These are phyloP conservation scores for Latrodectus hesperus DNA, from an alignment of 2,888 invertebrate genomes.

Conservation along the genomic window DNA sequence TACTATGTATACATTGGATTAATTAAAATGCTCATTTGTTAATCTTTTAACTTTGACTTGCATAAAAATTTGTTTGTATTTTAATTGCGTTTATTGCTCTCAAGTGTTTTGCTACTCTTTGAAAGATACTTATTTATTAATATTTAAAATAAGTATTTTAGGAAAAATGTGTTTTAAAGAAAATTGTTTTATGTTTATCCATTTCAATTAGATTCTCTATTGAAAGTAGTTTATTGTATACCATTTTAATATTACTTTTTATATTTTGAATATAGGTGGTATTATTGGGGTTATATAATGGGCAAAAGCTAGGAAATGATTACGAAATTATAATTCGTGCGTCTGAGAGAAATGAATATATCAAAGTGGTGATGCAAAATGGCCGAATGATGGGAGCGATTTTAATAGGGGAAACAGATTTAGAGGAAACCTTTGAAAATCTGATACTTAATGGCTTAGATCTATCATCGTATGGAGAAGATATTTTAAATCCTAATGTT, in stretches of 20 bases:
- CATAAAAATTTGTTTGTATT: no score
- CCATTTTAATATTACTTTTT: neutral
- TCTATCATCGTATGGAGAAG: slow-evolving; percentile 89
- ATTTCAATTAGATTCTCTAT: no score
- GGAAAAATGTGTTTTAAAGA: no score
- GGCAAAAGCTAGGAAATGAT: slow-evolving; percentile 85
- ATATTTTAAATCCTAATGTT: slow-evolving; percentile 94
- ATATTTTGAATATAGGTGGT: slow-evolving; percentile 78
- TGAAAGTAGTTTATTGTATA: neutral
- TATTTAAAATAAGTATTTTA: no score
- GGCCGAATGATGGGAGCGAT: slow-evolving; percentile 93
- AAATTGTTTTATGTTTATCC: no score
- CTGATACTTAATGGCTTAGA: slow-evolving; percentile 95
- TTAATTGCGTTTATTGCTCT: no score
- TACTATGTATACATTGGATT: no score
- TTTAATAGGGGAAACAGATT: slow-evolving; percentile 95
- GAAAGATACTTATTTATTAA: no score
- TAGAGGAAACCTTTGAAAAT: slow-evolving; percentile 99
- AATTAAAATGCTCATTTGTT: no score
- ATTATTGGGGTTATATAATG: slow-evolving; percentile 93
- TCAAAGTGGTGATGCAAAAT: slow-evolving; percentile 90
- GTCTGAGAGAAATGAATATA: slow-evolving; percentile 82
- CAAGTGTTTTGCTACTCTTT: no score
- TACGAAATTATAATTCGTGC: slow-evolving; percentile 90
- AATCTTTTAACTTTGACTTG: no score